Percentiles rank a stretch among this genome's conserved stretches.
Conservation (phyloP, 2,113 vertebrate species). For the Axis porcinus region DNA sequence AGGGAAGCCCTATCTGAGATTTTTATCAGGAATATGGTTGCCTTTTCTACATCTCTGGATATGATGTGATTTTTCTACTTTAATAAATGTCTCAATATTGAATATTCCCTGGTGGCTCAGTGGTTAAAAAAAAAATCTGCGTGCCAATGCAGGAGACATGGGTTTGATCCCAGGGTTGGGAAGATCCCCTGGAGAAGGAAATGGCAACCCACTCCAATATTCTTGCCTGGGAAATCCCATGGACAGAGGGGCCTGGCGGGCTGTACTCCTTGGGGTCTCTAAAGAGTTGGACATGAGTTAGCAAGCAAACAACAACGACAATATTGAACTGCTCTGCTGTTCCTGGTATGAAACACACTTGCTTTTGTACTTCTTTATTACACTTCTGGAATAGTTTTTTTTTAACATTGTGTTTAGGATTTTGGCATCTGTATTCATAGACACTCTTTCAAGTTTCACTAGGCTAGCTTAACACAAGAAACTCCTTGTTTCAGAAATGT, state of each 20-base stretch:
- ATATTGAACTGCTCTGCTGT: slow-evolving; percentile 21
- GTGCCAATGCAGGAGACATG: neutral
- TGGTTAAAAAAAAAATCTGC: neutral
- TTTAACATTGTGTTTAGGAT: neutral
- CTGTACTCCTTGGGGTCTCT: neutral
- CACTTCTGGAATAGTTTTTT: neutral
- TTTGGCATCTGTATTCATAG: neutral
- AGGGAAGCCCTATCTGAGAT: neutral
- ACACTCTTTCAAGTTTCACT: neutral
- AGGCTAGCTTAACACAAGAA: neutral
- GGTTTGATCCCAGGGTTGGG: neutral
- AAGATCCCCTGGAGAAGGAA: neutral
- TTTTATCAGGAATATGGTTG: slow-evolving; percentile 15
- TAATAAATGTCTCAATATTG: slow-evolving; percentile 38
- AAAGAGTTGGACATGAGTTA: neutral
- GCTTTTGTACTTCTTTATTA: neutral
- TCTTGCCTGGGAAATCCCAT: neutral
- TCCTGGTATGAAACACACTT: neutral
- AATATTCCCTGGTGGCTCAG: neutral
- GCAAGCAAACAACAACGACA: neutral
- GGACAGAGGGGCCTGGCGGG: neutral
- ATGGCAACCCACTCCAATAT: neutral
- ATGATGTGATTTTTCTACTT: slow-evolving; percentile 21
- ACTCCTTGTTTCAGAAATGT: slow-evolving; percentile 9
- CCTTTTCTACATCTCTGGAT: slow-evolving; percentile 35